These are phyloP conservation scores for Idaea aversata DNA, from an alignment of 2,888 invertebrate genomes.

Conservation along the genomic window DNA sequence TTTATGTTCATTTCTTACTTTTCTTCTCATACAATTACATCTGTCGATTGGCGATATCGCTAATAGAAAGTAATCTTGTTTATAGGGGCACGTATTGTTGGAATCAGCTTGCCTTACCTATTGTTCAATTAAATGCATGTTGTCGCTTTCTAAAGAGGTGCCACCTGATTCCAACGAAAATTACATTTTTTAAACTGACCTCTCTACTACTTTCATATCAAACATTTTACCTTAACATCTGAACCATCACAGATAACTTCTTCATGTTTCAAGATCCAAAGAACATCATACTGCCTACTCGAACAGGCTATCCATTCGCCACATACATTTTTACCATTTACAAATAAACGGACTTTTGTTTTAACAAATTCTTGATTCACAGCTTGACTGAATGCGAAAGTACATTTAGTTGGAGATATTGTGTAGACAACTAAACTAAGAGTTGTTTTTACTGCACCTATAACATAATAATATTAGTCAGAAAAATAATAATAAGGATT, in stretches of 20 bases:
- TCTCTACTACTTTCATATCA: too few species aligned
- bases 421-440: conserved; percentile 58
- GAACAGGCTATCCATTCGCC: conserved; percentile 69
- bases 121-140: too few species aligned
- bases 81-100: too few species aligned
- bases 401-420: conserved; percentile 53
- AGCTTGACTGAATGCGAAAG: conserved; percentile 64
- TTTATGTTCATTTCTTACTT: too few species aligned
- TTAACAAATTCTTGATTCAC: conserved; percentile 46
- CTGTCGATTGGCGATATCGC: too few species aligned
- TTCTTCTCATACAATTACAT: too few species aligned
- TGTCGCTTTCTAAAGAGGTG: too few species aligned
- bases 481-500: background rate
- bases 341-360: conserved; percentile 43
- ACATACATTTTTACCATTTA: conserved; percentile 44
- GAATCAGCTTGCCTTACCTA: too few species aligned
- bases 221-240: conserved; percentile 52
- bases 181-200: too few species aligned
- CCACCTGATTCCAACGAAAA: too few species aligned
- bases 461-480: conserved; percentile 21
- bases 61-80: too few species aligned
- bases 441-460: conserved; percentile 68
- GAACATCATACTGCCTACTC: conserved; percentile 64
- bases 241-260: conserved; percentile 36
- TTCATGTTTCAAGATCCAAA: conserved; percentile 68